These are phyloP conservation scores for Etheostoma perlongum DNA, from an alignment of 2,797 vertebrate genomes.

Conservation along the genomic window DNA sequence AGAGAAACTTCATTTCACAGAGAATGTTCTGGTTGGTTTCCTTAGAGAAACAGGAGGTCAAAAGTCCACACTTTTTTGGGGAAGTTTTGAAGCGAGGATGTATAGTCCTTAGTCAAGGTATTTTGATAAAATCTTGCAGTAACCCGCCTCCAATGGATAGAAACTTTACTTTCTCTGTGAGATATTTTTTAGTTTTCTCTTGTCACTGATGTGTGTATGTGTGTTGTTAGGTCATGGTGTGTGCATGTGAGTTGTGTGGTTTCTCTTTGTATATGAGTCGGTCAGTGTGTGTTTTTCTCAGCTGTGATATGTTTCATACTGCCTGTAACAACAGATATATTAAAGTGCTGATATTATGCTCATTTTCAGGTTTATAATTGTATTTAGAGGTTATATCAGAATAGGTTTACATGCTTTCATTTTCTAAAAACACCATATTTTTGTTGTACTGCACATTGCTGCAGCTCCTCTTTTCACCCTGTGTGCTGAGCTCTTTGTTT, in stretches of 20 bases:
- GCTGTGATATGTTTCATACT: not conserved
- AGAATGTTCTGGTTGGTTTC: constrained; percentile 51
- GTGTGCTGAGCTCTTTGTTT: too few species aligned
- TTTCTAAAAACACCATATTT: too few species aligned
- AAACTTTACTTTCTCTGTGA: constrained; percentile 25
- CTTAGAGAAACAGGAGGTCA: constrained; percentile 46
- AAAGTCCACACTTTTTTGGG: constrained; percentile 22
- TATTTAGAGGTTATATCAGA: too few species aligned
- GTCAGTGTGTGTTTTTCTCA: constrained; percentile 4
- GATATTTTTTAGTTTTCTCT: constrained; percentile 16
- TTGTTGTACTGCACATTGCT: too few species aligned
- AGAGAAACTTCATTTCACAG: constrained; percentile 66
- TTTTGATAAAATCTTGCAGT: constrained; percentile 44
- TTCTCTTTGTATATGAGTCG: constrained; percentile 3
- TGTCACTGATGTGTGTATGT: constrained; percentile 15
- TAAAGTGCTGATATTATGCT: not conserved
- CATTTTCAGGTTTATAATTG: too few species aligned
- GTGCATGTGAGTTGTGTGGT: not conserved
- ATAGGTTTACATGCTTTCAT: too few species aligned
- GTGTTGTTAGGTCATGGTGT: not conserved
- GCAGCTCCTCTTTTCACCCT: too few species aligned
- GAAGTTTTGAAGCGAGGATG: constrained; percentile 39
- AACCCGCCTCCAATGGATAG: constrained; percentile 12
- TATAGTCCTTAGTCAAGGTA: constrained; percentile 13
- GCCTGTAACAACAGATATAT: not conserved